Evolutionary conservation across 2,888 invertebrate species (phyloP), one percentile per base, ranked within the genome.

Genomic region (Cabera pusaria): DNA sequence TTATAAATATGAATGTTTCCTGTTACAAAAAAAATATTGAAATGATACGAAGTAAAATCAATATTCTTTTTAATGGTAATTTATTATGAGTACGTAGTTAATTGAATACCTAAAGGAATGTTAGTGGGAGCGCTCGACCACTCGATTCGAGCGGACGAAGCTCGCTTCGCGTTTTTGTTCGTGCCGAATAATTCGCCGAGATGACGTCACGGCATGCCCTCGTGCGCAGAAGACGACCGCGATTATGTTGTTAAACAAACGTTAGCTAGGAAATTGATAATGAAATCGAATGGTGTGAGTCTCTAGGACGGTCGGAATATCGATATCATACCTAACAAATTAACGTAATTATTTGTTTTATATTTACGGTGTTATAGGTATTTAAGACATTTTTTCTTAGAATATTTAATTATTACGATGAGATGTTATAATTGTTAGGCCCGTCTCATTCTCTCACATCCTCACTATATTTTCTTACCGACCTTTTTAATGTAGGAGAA

Each of bases 1-100:
- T 90, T 90, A 90, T 89, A 79, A 86, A 85, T 84, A 89, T 88
- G 86, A 90, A 90, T 89, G 90, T 89, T 90, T 88, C 90, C 90
- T 90, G 90, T 90, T 90, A 90, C 87, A 85, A 86, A 87, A 81
- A 73, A 82, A 83, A 85, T 86, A 86, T 85, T 86, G 85, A 87
- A 85, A 86, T 82, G 83, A 87, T 87, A 87, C 87, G 87, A 87
- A 82, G 76, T 86, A 80, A 41, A 87, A 87, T 87, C 87, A 85
- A 86, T 85, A 86, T 87, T 86, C 82, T 87, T 88, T 87, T 88
- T 84, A 85, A 86, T 51, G 72, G 85, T 88, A 85, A 86, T 87
- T 86, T 84, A 87, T 88, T 83, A 81, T 85, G 85, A 84, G 76
- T 87, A 84, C 65, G 85, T 88, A 88, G 88, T 86, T 88, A 88